These are phyloP conservation scores for Psephotus haematonotus DNA, from an alignment of 2,113 vertebrate species.

Conservation along the genomic window DNA sequence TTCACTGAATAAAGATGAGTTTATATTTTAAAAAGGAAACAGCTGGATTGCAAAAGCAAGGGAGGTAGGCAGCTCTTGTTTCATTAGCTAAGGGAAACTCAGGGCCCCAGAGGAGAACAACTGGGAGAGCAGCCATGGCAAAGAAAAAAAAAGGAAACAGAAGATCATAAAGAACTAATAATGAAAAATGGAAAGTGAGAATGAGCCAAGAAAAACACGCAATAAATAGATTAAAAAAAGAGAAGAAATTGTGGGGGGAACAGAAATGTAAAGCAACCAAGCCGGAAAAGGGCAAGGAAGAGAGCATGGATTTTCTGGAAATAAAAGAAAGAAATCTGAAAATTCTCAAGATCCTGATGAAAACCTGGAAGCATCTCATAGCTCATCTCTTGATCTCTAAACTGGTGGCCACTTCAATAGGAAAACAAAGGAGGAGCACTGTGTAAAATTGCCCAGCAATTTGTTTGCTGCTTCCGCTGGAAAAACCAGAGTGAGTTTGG, in stretches of 20 bases:
- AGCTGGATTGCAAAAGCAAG: conserved; percentile 85
- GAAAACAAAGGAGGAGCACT: neutral
- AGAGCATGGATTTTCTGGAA: conserved; percentile 37
- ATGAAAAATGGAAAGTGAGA: conserved; percentile 82
- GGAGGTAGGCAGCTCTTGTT: conserved; percentile 74
- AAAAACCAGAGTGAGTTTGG: neutral
- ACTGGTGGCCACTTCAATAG: neutral
- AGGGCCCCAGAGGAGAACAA: conserved; percentile 75
- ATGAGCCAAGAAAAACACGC: conserved; percentile 82
- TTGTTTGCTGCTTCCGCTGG: neutral
- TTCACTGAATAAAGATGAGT: conserved; percentile 75
- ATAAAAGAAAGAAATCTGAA: conserved; percentile 44
- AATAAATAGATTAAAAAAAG: conserved; percentile 76
- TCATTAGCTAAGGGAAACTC: conserved; percentile 77
- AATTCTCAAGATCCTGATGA: neutral
- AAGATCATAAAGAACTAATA: conserved; percentile 84
- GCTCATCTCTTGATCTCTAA: conserved; percentile 16
- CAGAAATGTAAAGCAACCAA: conserved; percentile 35
- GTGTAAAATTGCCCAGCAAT: neutral
- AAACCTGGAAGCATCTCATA: neutral
- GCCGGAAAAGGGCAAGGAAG: conserved; percentile 47
- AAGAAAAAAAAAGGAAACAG: conserved; percentile 73
- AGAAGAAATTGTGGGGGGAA: neutral
- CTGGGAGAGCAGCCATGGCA: conserved; percentile 79
- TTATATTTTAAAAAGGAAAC: conserved; percentile 85